phyloP scores from a whole-genome alignment of 2,888 invertebrate genomes.

The Poecilobothrus nobilitatus region DNA sequence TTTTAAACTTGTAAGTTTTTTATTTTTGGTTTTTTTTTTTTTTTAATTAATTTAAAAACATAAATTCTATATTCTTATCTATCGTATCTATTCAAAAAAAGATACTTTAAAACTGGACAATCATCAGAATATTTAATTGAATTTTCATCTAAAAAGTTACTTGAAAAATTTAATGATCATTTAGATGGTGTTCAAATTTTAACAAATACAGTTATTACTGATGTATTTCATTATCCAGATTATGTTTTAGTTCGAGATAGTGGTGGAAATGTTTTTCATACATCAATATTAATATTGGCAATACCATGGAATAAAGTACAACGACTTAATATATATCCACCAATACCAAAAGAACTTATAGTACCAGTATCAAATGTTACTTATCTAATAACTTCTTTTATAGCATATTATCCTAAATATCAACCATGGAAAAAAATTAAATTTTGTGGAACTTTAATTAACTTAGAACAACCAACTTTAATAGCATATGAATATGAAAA shows the following conservation, averaged over 20 bases:
- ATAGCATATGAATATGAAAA: slow-evolving; percentile 30
- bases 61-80: too few relatives aligned
- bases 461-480: slow-evolving; percentile 29
- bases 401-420: slow-evolving; percentile 30
- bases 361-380: slow-evolving; percentile 17
- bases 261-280: slow-evolving; percentile 24
- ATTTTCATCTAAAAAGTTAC: slow-evolving; percentile 29
- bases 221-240: slow-evolving; percentile 32
- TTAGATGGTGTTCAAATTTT: slow-evolving; percentile 25
- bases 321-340: slow-evolving; percentile 31
- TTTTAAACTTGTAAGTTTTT: slow-evolving; percentile 33
- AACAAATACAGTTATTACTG: slow-evolving; percentile 25
- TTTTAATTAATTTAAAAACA: too few relatives aligned
- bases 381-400: slow-evolving; percentile 30
- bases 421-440: slow-evolving; percentile 32
- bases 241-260: slow-evolving; percentile 32
- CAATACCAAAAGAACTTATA: slow-evolving; percentile 29
- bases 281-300: slow-evolving; percentile 34
- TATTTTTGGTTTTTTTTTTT: too few relatives aligned
- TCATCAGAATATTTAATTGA: slow-evolving; percentile 29
- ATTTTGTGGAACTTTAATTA: slow-evolving; percentile 32
- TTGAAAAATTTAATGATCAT: slow-evolving; percentile 26
- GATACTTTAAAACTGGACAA: not conserved
- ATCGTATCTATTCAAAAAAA: not conserved
- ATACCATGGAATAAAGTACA: slow-evolving; percentile 34